Base-by-base conservation (phyloP, 2,797 vertebrate species). In the Ptychobarbus kaznakovi region DNA sequence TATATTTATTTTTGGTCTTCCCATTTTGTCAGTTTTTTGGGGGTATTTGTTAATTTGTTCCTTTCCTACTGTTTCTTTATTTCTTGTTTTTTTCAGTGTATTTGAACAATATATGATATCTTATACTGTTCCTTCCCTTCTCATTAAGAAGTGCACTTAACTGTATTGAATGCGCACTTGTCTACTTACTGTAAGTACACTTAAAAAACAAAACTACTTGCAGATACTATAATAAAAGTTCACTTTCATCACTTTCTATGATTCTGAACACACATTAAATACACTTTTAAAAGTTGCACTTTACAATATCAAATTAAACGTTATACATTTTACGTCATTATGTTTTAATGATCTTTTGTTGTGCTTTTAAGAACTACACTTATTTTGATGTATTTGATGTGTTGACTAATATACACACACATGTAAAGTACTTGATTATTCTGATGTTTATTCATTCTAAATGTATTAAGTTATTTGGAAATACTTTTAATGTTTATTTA, bases 1-100 rank as follows among this genome's bases (percentile, higher is more conserved):
- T 86, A 80, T 86, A 38, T 88, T 90, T 88, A 82, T 87, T 88
- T 72, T 85, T 46, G 63, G 66, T 86, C n/a, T 84, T 86, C 63
- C 46, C 70, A 61, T 84, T 91, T 85, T 86, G 49, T 86, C 82
- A 81, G 15, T 76, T 44, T 53, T 22, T 80, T 58, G 38, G 32
- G 0, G 32, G 32, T 58, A 68, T 80, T 83, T 87, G 15, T 75
- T 65, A 1, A 49, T 35, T 70, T 58, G 32, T 32, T 25, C 16
- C 56, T 10, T 11, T n/a, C 3, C 51, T 20, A 35, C 10, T 77
- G 15, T 51, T 87, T 25, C 22, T 81, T 72, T 69, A 25, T 83
- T 72, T 18, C 4, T 51, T 16, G 15, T 49, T 68, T 40, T 40
- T 28, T 28, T 65, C 69, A 86, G 15, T 13, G 20, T 58, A 18